These are phyloP conservation scores for Taxidea taxus DNA, from an alignment of 2,113 vertebrate genomes.

Conservation along the genomic window DNA sequence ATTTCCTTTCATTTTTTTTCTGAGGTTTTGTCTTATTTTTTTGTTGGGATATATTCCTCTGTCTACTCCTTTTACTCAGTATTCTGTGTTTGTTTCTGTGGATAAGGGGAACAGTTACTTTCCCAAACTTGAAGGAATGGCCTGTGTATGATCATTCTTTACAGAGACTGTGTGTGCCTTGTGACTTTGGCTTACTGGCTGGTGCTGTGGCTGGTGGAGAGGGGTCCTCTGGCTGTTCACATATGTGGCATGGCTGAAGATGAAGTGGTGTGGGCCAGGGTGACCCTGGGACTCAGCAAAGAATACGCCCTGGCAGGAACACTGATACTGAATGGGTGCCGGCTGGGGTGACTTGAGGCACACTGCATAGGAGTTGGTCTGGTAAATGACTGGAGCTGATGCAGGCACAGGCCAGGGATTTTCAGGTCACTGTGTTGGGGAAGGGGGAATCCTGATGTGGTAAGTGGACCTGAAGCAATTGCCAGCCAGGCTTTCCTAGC, in stretches of 20 bases:
- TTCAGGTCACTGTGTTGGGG: neutral
- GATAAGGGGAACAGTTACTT: neutral
- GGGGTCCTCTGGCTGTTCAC: neutral
- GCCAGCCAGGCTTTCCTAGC: neutral
- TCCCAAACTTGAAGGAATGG: neutral
- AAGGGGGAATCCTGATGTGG: neutral
- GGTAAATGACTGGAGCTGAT: neutral
- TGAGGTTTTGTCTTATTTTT: neutral
- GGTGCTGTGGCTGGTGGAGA: neutral
- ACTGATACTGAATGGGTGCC: neutral
- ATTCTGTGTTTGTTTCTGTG: neutral
- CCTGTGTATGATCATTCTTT: neutral
- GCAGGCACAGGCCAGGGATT: neutral
- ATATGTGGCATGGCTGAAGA: neutral
- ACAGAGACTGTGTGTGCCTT: neutral
- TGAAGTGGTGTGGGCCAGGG: neutral
- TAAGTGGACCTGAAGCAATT: neutral
- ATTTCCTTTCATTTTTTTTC: neutral
- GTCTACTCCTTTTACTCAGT: neutral
- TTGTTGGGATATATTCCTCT: neutral
- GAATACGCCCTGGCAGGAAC: neutral
- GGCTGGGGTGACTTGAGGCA: neutral
- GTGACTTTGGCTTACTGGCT: neutral
- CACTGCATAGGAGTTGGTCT: neutral
- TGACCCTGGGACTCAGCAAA: neutral